These are phyloP conservation scores for Acholoe squamosa DNA, from an alignment of 2,888 invertebrate species.

Conservation along the genomic window DNA sequence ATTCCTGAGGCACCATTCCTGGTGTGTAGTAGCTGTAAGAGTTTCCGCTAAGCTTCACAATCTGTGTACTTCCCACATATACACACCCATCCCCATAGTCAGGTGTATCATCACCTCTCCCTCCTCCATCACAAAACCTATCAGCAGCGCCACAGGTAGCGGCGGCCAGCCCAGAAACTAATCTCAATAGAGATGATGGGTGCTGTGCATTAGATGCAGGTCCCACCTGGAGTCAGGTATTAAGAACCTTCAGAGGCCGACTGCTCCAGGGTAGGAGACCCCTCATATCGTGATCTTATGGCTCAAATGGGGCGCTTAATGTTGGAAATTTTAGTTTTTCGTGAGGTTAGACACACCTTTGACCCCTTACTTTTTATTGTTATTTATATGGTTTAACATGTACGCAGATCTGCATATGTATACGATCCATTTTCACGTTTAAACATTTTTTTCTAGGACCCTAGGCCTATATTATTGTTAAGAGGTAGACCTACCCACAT, in stretches of 20 bases:
- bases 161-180: not conserved
- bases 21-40: not conserved
- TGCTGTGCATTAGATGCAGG: not conserved
- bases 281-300: no score
- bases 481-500: no score
- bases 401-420: no score
- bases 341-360: no score
- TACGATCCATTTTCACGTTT: no score
- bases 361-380: no score
- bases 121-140: slow-evolving; percentile 23
- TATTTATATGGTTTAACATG: no score
- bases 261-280: not conserved
- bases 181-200: not conserved
- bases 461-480: no score
- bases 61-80: not conserved
- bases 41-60: not conserved
- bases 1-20: no score
- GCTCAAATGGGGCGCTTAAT: no score
- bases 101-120: not conserved
- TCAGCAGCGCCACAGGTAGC: slow-evolving; percentile 29
- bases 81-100: not conserved
- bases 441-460: no score
- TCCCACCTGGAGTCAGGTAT: slow-evolving; percentile 6
- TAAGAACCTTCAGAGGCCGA: not conserved
- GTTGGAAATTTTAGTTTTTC: no score